phyloP scores from a whole-genome alignment of 2,797 vertebrate species.

The Malurus splendens region DNA sequence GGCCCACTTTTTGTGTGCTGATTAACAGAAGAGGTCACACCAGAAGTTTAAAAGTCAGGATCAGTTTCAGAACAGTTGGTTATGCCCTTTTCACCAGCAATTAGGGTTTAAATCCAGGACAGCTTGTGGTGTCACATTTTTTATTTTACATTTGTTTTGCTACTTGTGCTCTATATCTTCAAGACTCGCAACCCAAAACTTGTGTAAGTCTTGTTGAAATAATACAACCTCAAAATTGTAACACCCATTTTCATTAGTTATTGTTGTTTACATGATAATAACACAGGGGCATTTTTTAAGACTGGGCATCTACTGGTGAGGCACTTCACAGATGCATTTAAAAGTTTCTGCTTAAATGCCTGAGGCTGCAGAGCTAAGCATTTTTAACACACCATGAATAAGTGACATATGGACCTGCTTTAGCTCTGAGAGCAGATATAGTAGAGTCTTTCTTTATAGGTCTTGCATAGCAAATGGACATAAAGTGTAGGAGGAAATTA shows the following conservation, averaged over 20 bases:
- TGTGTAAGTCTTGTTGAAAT: background rate
- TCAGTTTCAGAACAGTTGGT: background rate
- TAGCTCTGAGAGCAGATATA: background rate
- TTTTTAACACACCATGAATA: background rate
- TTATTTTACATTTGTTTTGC: background rate
- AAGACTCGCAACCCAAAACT: background rate
- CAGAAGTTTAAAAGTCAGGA: background rate
- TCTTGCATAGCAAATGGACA: background rate
- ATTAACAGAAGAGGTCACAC: background rate
- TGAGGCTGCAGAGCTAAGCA: background rate
- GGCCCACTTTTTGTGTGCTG: background rate
- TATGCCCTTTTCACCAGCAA: background rate
- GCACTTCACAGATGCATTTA: background rate
- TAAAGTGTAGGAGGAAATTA: background rate
- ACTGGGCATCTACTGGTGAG: background rate
- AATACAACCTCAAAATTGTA: background rate
- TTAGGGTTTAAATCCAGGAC: background rate
- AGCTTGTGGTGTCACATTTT: background rate
- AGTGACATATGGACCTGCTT: background rate
- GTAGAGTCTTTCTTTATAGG: background rate
- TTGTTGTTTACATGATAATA: background rate
- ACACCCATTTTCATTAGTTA: background rate
- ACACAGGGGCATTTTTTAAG: background rate
- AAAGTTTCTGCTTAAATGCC: background rate
- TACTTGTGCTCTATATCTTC: background rate